A percentile compares a stretch with the other conserved stretches of the same genome.
phyloP scores from a whole-genome alignment of 2,888 invertebrate species.

The Papilio elwesi region DNA sequence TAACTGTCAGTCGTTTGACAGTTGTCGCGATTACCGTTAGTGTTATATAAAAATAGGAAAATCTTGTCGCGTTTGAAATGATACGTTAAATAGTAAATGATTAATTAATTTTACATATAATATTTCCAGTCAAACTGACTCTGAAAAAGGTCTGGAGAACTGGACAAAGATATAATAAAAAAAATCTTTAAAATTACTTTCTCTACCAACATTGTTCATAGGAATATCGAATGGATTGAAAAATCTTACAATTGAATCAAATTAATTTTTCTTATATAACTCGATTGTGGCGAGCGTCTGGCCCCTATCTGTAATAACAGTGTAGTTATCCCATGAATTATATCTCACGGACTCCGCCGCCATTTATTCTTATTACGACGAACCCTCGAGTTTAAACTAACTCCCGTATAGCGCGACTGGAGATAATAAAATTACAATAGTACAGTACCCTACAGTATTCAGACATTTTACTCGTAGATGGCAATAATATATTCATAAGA shows the following conservation, averaged over 20 bases:
- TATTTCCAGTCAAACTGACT: too few species aligned
- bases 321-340: conserved; percentile 33
- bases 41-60: too few species aligned
- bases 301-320: conserved; percentile 29
- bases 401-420: conserved; percentile 11
- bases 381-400: conserved; percentile 37
- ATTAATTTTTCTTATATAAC: not conserved
- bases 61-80: too few species aligned
- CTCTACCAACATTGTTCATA: not conserved
- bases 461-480: conserved; percentile 16
- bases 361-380: conserved; percentile 37
- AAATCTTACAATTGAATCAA: conserved; percentile 9
- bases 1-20: too few species aligned
- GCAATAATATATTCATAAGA: conserved; percentile 13
- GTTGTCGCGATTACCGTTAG: too few species aligned
- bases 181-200: not conserved
- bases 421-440: conserved; percentile 37
- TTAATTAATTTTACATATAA: too few species aligned
- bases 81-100: too few species aligned
- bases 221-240: not conserved
- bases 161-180: not conserved
- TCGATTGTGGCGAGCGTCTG: conserved; percentile 6
- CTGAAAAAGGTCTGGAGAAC: too few species aligned
- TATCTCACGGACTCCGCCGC: conserved; percentile 28
- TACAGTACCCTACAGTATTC: conserved; percentile 26